Percentiles rank a stretch among this genome's conserved stretches.
Conservation (phyloP, 2,888 invertebrate genomes). For the Vesta saturnalis region DNA sequence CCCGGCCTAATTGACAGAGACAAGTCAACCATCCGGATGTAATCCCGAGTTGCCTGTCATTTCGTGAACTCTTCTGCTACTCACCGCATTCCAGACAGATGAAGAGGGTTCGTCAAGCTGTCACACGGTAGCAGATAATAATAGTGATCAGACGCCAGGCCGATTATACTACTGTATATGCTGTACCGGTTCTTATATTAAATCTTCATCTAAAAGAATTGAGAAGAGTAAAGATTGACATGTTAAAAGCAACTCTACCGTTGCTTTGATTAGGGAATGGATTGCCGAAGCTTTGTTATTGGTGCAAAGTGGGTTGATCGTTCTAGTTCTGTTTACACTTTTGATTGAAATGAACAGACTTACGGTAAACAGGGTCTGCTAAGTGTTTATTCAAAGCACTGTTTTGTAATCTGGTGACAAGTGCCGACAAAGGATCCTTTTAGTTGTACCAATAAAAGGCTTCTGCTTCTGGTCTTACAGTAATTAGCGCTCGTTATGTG, state of each 20-base stretch:
- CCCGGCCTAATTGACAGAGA: conserved; percentile 61
- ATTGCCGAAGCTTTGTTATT: conserved; percentile 39
- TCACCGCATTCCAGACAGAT: conserved; percentile 45
- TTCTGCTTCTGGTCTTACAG: conserved; percentile 50
- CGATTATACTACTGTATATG: conserved; percentile 50
- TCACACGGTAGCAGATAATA: conserved; percentile 60
- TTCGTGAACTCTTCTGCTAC: conserved; percentile 45
- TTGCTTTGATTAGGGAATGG: conserved; percentile 43
- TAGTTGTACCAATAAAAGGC: conserved; percentile 43
- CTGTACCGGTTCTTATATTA: conserved; percentile 41
- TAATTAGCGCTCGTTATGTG: conserved; percentile 49
- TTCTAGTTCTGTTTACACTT: conserved; percentile 39
- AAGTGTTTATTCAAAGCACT: conserved; percentile 43
- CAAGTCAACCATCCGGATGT: conserved; percentile 62
- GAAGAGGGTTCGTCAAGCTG: conserved; percentile 58
- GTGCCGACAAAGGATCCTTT: conserved; percentile 47
- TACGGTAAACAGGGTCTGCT: conserved; percentile 35
- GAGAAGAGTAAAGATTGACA: conserved; percentile 40
- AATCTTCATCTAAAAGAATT: conserved; percentile 33
- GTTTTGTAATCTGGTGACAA: conserved; percentile 48
- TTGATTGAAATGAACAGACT: conserved; percentile 37
- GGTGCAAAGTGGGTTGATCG: conserved; percentile 42
- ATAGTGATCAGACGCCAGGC: conserved; percentile 57
- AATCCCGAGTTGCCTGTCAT: conserved; percentile 59
- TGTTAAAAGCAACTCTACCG: conserved; percentile 38